Evolutionary conservation across 2,797 vertebrate species (phyloP).

Genomic region (Lophotriccus pileatus): DNA sequence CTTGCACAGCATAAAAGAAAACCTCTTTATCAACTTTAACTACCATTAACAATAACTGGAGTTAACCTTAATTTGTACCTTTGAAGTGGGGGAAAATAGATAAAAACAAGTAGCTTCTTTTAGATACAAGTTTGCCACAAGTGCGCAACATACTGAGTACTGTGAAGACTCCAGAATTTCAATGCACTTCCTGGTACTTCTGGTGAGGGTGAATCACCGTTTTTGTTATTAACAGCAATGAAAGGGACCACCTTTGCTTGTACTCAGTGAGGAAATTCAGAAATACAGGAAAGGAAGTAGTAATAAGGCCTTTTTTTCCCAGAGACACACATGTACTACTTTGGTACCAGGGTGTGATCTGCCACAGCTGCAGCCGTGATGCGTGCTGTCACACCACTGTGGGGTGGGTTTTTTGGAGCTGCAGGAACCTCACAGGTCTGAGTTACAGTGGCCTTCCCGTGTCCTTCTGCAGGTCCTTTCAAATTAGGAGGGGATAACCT

Average conservation of each 20-base stretch:
- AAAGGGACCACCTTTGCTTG: neutral
- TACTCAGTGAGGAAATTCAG: neutral
- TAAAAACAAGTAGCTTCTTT: neutral
- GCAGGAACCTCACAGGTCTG: neutral
- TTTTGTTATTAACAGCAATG: neutral
- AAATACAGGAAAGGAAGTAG: neutral
- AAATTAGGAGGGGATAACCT: neutral
- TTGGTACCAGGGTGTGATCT: accelerated
- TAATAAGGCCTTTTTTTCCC: neutral
- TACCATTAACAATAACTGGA: neutral
- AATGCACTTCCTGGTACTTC: neutral
- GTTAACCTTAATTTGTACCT: neutral
- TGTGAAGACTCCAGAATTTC: neutral
- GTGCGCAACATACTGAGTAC: neutral
- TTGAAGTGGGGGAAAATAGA: neutral
- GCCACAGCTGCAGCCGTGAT: neutral
- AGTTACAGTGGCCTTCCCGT: neutral
- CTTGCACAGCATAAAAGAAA: neutral
- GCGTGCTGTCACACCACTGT: neutral
- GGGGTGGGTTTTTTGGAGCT: neutral
- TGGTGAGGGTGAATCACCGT: neutral
- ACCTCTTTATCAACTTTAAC: neutral
- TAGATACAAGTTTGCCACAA: neutral
- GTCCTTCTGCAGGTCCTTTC: neutral
- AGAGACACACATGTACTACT: accelerated